Conservation (phyloP, 2,888 invertebrate genomes). For the Coenonympha arcania region DNA sequence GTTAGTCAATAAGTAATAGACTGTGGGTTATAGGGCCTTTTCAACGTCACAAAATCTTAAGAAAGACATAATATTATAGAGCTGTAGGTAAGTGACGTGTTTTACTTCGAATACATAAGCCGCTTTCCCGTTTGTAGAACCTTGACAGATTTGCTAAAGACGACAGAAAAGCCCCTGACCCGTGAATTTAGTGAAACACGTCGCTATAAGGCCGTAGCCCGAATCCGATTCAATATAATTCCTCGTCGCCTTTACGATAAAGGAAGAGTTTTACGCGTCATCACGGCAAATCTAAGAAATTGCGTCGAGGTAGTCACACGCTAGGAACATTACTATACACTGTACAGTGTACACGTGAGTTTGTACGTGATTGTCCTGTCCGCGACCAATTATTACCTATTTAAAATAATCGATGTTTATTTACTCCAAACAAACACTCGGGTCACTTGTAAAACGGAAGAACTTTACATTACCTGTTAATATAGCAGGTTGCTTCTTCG, state of each 20-base stretch:
- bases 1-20: too few relatives aligned
- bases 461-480: too few relatives aligned
- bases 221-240: not conserved
- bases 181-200: not conserved
- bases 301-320: not conserved
- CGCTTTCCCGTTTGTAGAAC: not conserved
- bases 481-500: too few relatives aligned
- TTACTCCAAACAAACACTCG: too few relatives aligned
- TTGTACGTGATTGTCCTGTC: not conserved
- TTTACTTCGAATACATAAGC: not conserved
- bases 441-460: too few relatives aligned
- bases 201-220: not conserved
- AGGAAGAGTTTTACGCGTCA: constrained; percentile 1
- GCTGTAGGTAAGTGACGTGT: not conserved
- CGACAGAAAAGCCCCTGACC: constrained; percentile 1
- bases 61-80: too few relatives aligned
- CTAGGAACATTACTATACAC: not conserved
- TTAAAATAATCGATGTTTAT: too few relatives aligned
- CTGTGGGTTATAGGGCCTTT: too few relatives aligned
- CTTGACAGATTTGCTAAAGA: not conserved
- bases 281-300: constrained; percentile 8
- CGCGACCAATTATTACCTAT: not conserved
- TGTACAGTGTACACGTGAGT: not conserved
- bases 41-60: too few relatives aligned
- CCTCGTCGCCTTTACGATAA: not conserved